phyloP scores from a whole-genome alignment of 2,888 invertebrate species.

The Dryobotodes eremita region DNA sequence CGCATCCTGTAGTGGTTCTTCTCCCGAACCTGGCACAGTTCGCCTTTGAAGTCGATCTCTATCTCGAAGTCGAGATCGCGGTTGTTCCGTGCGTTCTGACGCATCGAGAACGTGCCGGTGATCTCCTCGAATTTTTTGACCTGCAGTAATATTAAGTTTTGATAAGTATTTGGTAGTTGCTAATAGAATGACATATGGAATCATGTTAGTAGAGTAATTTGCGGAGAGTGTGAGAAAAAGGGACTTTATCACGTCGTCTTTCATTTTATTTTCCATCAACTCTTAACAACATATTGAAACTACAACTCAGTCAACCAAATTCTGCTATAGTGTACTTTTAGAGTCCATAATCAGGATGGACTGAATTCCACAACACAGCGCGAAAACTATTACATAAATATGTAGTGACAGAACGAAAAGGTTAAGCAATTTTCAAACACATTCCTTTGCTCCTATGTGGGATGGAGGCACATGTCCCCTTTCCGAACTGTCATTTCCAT shows the following conservation, averaged over 20 bases:
- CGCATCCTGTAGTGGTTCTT: slow-evolving; percentile 97
- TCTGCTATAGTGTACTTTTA: background rate
- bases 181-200: background rate
- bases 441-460: background rate
- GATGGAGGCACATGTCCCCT: too few species aligned
- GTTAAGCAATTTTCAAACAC: too few species aligned
- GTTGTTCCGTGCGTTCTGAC: slow-evolving; percentile 98
- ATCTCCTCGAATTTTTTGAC: slow-evolving; percentile 98
- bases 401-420: background rate
- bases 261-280: background rate
- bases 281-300: background rate
- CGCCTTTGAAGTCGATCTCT: slow-evolving; percentile 97
- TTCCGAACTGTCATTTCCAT: background rate
- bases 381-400: background rate
- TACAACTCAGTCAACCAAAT: background rate
- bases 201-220: background rate
- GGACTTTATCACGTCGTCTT: background rate
- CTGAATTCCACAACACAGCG: background rate
- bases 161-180: slow-evolving; percentile 32
- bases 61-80: slow-evolving; percentile 99
- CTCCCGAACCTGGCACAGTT: slow-evolving; percentile 96
- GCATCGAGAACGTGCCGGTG: slow-evolving; percentile 97
- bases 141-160: slow-evolving; percentile 71
- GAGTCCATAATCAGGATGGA: background rate
- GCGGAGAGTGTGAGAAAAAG: too few species aligned